Evolutionary conservation across 2,797 vertebrate genomes (phyloP), one percentile per base, ranked within the genome.

Genomic region (Chelmon rostratus): DNA sequence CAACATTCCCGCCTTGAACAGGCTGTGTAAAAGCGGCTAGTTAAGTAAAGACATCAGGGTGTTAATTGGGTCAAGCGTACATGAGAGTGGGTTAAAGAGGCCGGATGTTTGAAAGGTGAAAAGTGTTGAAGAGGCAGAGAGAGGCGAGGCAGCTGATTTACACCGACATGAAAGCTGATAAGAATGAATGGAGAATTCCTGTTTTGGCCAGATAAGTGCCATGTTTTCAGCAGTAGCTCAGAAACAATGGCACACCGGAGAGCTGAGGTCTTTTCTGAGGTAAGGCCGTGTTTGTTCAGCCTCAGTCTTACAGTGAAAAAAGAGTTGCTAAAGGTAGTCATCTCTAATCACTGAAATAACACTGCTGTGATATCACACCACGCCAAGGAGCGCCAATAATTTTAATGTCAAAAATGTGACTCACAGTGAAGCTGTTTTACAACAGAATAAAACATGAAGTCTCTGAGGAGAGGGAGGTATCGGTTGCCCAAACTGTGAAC

Each of bases 121-220:
- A 54, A 35, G 25, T 50, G 25, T 16, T 49, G 40, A 25, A 15
- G 42, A 56, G 44, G 16, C 5, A 25, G 37, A 57, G 37, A 57
- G 73, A 73, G 67, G 40, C 1, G 12, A 50, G 15, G 25, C 44
- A 49, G 25, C 31, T 49, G 44, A 58, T 80, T 66, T 38, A 44
- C 40, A 21, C 31, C 1, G 56, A 57, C 13, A n/a, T 23, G 25
- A 31, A 47, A 0, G n/a, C 70, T 69, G 82, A 89, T 86, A 84
- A 83, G 53, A 67, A 4, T 28, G 68, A 59, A 69, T 4, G 46
- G 54, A 85, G 42, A 82, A 37, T 25, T 61, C 31, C 85, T 87
- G 87, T 38, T 63, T 40, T 12, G 6, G 13, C 47, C 52, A 59
- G 91, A 87, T 88, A 87, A 89, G 78, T 70, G 21, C 25, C 18